Conservation (phyloP, 2,888 invertebrate species). For the Carpatolechia fugitivella region DNA sequence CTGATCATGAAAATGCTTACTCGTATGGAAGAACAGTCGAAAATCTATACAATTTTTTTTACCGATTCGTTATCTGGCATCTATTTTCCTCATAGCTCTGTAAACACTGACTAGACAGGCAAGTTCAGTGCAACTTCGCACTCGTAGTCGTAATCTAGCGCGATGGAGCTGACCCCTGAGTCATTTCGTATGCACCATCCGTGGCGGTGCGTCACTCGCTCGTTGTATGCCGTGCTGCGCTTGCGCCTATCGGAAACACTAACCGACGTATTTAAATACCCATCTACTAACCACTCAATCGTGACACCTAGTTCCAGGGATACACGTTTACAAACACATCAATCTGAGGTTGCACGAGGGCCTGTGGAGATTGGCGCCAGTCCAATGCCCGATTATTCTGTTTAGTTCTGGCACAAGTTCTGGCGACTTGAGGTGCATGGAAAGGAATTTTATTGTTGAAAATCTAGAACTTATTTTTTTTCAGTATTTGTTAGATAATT, state of each 20-base stretch:
- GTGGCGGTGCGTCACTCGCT: constrained; percentile 54
- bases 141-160: background rate
- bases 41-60: too few relatives aligned
- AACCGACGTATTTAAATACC: constrained; percentile 65
- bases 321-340: constrained; percentile 22
- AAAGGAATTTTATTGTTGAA: background rate
- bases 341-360: constrained; percentile 20
- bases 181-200: constrained; percentile 61
- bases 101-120: background rate
- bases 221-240: background rate
- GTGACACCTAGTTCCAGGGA: constrained; percentile 28
- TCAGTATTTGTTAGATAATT: too few relatives aligned
- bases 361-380: constrained; percentile 18
- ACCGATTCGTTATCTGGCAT: too few relatives aligned
- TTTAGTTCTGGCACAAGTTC: constrained; percentile 7
- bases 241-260: constrained; percentile 72
- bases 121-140: background rate
- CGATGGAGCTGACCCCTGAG: constrained; percentile 21
- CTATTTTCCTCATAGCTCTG: too few relatives aligned
- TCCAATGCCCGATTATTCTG: constrained; percentile 25
- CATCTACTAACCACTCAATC: constrained; percentile 12
- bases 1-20: too few relatives aligned
- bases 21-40: too few relatives aligned
- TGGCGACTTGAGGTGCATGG: too few relatives aligned
- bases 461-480: background rate